Evolutionary conservation across 2,888 invertebrate species (phyloP).

Genomic region (Cephus rjabovi): DNA sequence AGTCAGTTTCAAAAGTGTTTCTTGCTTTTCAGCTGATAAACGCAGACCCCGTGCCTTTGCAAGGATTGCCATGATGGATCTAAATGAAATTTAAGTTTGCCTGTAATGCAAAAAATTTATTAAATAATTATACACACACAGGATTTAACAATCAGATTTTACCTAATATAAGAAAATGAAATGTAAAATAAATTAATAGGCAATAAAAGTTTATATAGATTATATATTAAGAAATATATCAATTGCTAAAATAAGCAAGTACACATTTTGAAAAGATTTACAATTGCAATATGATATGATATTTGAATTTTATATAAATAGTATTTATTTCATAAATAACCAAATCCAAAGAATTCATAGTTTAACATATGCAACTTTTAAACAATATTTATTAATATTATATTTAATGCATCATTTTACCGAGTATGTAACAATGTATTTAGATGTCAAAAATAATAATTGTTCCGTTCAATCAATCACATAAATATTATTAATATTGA

Average conservation of each 20-base stretch:
- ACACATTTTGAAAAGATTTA: neutral
- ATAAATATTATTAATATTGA: neutral
- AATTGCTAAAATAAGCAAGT: neutral
- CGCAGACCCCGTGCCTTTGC: conserved; percentile 63
- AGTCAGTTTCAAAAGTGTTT: conserved; percentile 84
- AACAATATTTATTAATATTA: no score
- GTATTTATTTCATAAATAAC: neutral
- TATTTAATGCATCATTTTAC: neutral
- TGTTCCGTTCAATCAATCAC: neutral
- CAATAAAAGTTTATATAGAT: neutral
- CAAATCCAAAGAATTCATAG: neutral
- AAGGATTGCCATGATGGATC: conserved; percentile 55
- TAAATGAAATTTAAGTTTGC: neutral
- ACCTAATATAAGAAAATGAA: conserved; percentile 17
- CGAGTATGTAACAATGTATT: neutral
- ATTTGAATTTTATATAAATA: neutral
- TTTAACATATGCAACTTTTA: neutral
- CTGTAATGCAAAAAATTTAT: neutral
- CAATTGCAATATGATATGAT: neutral
- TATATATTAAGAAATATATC: neutral
- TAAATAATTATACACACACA: neutral
- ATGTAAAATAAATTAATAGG: neutral
- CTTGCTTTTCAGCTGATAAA: conserved; percentile 81
- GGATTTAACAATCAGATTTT: neutral
- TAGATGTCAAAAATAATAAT: neutral